Conservation (phyloP, 2,888 invertebrate species). For the Erpobdella octoculata region DNA sequence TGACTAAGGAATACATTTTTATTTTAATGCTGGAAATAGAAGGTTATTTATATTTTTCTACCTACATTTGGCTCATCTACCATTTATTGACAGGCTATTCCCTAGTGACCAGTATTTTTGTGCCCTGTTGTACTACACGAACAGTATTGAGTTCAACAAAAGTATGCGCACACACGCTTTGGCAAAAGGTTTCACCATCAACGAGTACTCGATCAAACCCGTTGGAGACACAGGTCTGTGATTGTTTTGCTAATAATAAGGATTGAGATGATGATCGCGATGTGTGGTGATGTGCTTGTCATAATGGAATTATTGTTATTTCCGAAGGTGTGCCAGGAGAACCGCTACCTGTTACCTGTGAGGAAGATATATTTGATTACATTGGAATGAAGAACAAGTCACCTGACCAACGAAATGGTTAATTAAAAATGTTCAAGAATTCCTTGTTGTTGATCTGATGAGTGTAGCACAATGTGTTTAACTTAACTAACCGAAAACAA, state of each 20-base stretch:
- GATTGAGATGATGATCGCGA: not conserved
- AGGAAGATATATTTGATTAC: constrained; percentile 70
- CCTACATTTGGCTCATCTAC: no score
- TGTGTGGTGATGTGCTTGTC: no score
- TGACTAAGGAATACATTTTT: no score
- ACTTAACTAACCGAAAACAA: no score
- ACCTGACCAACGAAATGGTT: constrained; percentile 61
- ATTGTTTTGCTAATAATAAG: no score
- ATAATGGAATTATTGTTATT: no score
- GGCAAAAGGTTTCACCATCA: constrained; percentile 67
- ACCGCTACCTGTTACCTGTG: constrained; percentile 63
- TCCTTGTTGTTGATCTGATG: no score
- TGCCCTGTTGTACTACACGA: constrained; percentile 72
- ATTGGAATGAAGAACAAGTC: constrained; percentile 64
- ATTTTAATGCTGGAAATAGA: no score
- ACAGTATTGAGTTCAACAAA: constrained; percentile 72
- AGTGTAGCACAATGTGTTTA: no score
- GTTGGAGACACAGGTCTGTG: constrained; percentile 60
- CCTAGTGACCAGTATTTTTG: constrained; percentile 69
- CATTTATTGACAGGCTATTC: constrained; percentile 60
- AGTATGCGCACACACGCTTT: constrained; percentile 67
- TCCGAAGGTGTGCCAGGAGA: constrained; percentile 70
- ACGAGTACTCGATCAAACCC: constrained; percentile 67
- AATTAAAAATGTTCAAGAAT: constrained; percentile 14
- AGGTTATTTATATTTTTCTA: no score